Percentiles rank a stretch among this genome's conserved stretches.
These are phyloP conservation scores for Rhinolophus sinicus DNA, from an alignment of 2,113 vertebrate genomes.

Conservation along the genomic window DNA sequence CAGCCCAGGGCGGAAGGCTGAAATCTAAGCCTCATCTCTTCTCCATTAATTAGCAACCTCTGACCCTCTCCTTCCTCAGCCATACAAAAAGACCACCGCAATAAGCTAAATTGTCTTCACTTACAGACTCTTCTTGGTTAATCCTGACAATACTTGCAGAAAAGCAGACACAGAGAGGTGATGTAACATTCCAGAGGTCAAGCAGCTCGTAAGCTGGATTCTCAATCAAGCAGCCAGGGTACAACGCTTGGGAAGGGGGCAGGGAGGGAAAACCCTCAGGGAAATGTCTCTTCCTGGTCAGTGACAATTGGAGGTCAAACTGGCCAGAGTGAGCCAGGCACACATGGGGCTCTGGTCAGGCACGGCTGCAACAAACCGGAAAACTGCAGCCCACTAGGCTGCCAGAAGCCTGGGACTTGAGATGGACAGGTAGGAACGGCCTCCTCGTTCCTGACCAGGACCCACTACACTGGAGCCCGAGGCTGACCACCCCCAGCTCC, in stretches of 20 bases:
- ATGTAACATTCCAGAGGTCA: background rate
- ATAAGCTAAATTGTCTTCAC: no score
- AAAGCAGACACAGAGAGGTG: background rate
- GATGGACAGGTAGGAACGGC: rapidly evolving
- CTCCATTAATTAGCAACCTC: background rate
- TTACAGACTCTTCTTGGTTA: background rate
- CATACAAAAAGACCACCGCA: background rate
- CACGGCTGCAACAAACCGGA: background rate
- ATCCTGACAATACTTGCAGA: background rate
- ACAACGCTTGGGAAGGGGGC: background rate
- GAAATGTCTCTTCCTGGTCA: background rate
- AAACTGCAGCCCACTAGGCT: background rate
- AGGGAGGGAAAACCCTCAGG: background rate
- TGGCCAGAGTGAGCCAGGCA: rapidly evolving
- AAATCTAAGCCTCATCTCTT: background rate
- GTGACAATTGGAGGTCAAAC: background rate
- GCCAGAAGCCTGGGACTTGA: background rate
- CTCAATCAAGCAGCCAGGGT: background rate
- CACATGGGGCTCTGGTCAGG: background rate
- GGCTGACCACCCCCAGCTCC: background rate
- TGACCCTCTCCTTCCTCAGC: background rate
- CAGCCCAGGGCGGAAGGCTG: background rate
- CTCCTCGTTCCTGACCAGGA: rapidly evolving
- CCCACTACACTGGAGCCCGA: background rate
- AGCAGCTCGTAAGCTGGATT: background rate